phyloP scores from a whole-genome alignment of 1,140 invertebrate species.

The Drosophila arawakana region DNA sequence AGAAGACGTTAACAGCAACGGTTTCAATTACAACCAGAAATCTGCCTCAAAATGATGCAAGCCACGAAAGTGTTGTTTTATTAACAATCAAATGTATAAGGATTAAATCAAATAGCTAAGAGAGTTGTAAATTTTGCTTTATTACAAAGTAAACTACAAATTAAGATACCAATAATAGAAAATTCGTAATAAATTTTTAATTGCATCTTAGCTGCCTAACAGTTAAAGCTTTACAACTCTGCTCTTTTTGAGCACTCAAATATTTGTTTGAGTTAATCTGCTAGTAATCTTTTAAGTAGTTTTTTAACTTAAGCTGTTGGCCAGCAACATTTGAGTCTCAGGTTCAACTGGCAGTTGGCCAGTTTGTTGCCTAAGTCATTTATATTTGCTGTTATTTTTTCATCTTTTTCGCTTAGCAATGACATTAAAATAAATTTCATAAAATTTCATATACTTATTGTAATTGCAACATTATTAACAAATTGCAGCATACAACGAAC shows the following conservation, averaged over 20 bases:
- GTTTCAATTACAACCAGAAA: constrained; percentile 30
- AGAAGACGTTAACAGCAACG: constrained; percentile 7
- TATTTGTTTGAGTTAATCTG: background rate
- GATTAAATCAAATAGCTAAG: too few species aligned
- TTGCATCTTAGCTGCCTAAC: too few species aligned
- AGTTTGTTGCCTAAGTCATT: constrained; percentile 53
- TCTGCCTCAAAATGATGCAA: constrained; percentile 7
- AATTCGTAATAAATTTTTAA: too few species aligned
- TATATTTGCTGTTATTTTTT: constrained; percentile 14
- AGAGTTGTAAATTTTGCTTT: too few species aligned
- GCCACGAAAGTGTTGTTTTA: background rate
- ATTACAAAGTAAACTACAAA: too few species aligned
- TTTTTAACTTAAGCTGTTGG: background rate
- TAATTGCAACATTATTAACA: constrained; percentile 81
- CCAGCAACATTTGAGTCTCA: constrained; percentile 1
- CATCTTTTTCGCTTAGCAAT: constrained; percentile 44
- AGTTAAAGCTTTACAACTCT: too few species aligned
- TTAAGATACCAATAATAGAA: too few species aligned
- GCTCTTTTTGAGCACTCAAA: background rate
- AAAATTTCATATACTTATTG: constrained; percentile 61
- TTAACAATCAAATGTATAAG: background rate
- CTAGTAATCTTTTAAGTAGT: background rate
- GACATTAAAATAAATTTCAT: constrained; percentile 62
- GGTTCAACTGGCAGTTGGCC: constrained; percentile 11
- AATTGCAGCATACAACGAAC: constrained; percentile 64